Evolutionary conservation across 2,113 vertebrate genomes (phyloP), one percentile per base, ranked within the genome.

Genomic region (Crotophaga sulcirostris): DNA sequence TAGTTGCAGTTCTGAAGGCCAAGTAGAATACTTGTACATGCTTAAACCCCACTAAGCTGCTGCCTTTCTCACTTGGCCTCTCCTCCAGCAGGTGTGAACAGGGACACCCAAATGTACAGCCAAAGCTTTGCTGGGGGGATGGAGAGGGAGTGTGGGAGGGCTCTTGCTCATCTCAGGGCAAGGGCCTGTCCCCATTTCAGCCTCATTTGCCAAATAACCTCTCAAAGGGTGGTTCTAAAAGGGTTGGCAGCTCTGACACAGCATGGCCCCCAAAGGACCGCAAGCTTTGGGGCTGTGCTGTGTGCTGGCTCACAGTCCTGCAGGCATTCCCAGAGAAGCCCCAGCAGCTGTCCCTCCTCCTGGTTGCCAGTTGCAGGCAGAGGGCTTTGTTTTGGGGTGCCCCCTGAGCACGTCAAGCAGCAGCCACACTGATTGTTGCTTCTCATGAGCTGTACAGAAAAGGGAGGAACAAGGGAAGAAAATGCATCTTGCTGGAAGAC

Each of bases 241-340:
- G 75, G 21, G 16, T 60, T 25, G 47, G 62, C 42, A 79, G 42
- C 44, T 92, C 67, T 73, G 67, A 29, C 55, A 73, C 11, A 16
- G 59, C 0, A 1, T 44, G 38, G 10, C 12, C 34, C 34, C 11
- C 0, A 0, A 73, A 20, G 59, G 26, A 84, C 17, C 1, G 9
- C 0, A 0, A 29, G 28, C n/a, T 78, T 49, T 70, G 51, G 60
- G 36, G 18, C 9, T 0, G 6, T 25, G 69, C 40, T 54, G 13
- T 49, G n/a, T 52, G 23, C 40, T 69, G n/a, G 29, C 60, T 62
- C 16, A 3, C 55, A 70, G 83, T 31, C 51, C 24, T 21, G 4
- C 4, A 3, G 18, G n/a, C 2, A 3, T 34, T 72, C 42, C 19
- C 1, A 8, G n/a, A 0, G 3, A 82, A 82, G 29, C 21, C 18